These are phyloP conservation scores for Tupaia tana DNA, from an alignment of 2,113 vertebrate species.

Conservation along the genomic window DNA sequence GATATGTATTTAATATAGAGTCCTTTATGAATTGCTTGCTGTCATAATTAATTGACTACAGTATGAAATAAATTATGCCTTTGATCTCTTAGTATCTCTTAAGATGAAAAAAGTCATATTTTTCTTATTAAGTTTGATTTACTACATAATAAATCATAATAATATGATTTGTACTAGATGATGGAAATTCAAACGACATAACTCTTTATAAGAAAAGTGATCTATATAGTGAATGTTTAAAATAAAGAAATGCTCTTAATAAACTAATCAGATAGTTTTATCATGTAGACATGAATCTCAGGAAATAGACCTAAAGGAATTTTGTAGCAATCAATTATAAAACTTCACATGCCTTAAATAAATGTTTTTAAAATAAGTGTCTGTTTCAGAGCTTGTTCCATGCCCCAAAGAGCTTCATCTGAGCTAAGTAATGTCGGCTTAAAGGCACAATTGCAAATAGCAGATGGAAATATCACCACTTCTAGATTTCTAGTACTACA, in stretches of 20 bases:
- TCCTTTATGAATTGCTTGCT: conserved; percentile 74
- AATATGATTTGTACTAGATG: conserved; percentile 34
- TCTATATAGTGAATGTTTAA: conserved; percentile 63
- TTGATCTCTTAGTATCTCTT: conserved; percentile 75
- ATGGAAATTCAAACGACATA: conserved; percentile 65
- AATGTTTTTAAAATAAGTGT: not conserved
- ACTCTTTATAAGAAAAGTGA: conserved; percentile 62
- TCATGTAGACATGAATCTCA: conserved; percentile 62
- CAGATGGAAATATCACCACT: not conserved
- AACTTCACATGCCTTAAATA: not conserved
- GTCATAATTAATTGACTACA: conserved; percentile 69
- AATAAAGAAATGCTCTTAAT: conserved; percentile 43
- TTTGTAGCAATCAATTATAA: conserved; percentile 41
- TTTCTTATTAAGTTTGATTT: conserved; percentile 78
- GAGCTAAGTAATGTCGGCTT: not conserved
- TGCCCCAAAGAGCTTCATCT: not conserved
- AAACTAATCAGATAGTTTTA: conserved; percentile 66
- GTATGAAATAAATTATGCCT: conserved; percentile 71
- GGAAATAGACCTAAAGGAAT: conserved; percentile 61
- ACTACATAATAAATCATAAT: conserved; percentile 69
- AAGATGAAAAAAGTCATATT: conserved; percentile 70
- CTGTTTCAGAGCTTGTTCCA: not conserved
- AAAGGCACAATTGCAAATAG: not conserved
- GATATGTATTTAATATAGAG: conserved; percentile 76
- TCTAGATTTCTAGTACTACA: not conserved